A percentile compares a stretch with the other conserved stretches of the same genome.
Evolutionary conservation across 1,140 invertebrate genomes (phyloP).

Genomic region (Cyphomyrmex costatus): DNA sequence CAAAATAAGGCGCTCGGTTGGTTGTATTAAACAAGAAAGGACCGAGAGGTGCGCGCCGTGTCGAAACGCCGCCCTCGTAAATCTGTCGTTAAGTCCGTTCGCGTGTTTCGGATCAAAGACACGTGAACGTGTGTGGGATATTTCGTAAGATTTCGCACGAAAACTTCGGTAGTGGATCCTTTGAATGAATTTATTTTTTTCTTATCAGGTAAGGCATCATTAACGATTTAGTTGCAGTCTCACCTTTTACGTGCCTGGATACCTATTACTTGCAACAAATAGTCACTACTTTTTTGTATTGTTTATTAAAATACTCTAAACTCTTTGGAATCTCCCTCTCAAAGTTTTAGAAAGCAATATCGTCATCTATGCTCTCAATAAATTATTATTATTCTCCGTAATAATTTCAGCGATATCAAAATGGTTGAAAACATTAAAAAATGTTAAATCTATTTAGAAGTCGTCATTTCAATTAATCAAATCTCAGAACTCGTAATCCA

Average conservation of each 20-base stretch:
- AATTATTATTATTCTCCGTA: neutral
- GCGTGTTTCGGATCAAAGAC: slow-evolving; percentile 15
- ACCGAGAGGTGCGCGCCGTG: neutral
- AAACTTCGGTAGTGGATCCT: neutral
- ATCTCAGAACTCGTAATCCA: neutral
- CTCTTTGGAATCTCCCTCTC: too few species aligned
- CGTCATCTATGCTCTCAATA: too few species aligned
- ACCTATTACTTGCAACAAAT: too few species aligned
- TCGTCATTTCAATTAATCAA: neutral
- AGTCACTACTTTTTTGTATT: too few species aligned
- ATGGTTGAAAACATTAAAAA: neutral
- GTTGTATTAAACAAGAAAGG: slow-evolving; percentile 33
- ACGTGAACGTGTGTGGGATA: neutral
- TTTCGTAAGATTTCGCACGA: slow-evolving; percentile 11
- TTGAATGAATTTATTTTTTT: neutral
- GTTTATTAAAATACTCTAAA: too few species aligned
- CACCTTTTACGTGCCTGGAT: too few species aligned
- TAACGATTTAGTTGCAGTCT: too few species aligned
- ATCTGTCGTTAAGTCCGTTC: slow-evolving; percentile 36
- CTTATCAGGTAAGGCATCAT: too few species aligned
- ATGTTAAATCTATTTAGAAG: too few species aligned
- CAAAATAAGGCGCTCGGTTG: slow-evolving; percentile 53
- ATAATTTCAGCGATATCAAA: neutral
- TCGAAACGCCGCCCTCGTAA: slow-evolving; percentile 58
- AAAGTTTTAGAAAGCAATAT: too few species aligned